Evolutionary conservation across 2,888 invertebrate genomes (phyloP), one percentile per base, ranked within the genome.

Genomic region (Spodoptera littoralis): DNA sequence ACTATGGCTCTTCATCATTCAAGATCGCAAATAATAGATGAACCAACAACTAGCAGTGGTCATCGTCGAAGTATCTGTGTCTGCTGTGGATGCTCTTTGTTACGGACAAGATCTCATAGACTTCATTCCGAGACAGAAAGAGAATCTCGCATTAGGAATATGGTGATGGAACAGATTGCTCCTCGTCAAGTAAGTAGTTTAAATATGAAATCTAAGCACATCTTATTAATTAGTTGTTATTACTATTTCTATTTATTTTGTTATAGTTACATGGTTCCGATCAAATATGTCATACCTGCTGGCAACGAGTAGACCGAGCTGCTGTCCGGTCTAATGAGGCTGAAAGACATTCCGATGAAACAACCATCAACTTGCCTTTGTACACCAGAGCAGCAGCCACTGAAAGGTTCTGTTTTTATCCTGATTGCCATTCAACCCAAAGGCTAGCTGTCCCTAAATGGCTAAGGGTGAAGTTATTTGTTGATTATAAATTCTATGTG

Each of bases 41-140:
- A 46, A n/a, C n/a, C n/a, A n/a, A n/a, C 55, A 9, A 55, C 46
- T 55, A 55, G 46, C 55, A 55, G 30, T 36, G 36, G 55, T 36
- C 55, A 55, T 22, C 45, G 12, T 18, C 45, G 55, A 55, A 55
- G 12, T 45, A 36, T 45, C 36, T 46, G 54, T 54, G 13, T 53
- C 11, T 11, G 2, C 53, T 53, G 53, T 53, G 53, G 53, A 53
- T 18, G 53, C 27, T 53, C 44, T 36, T 46, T 55, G 45, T 18
- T 55, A 22, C 46, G 54, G 5, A 55, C 12, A 30, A 30, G 54
- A 36, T 45, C 54, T 30, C 46, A 55, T 22, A 55, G 36, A 45
- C 46, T 55, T 4, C 54, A 55, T 46, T 3, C 46, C 3, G 54
- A 55, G 18, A 55, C 30, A 0, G 54, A 46, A 30, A 36, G 36